These are phyloP conservation scores for Hystrix cristata DNA, from an alignment of 2,113 vertebrate species.

Conservation along the genomic window DNA sequence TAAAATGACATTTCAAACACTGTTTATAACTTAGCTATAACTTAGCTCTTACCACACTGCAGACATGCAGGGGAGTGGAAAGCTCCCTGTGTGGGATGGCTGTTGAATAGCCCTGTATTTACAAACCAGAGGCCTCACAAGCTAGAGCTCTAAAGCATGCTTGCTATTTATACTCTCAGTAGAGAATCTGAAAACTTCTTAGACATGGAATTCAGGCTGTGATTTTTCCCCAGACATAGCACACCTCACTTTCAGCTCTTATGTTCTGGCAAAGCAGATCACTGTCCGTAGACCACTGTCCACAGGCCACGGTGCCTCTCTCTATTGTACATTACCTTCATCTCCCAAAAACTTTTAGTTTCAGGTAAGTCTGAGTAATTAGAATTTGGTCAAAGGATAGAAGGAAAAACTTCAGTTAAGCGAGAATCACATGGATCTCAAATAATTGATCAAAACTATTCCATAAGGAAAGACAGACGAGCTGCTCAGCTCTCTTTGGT, in stretches of 20 bases:
- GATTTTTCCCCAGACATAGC: conserved; percentile 57
- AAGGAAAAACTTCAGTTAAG: background rate
- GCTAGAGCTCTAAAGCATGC: background rate
- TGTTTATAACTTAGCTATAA: background rate
- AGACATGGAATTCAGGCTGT: background rate
- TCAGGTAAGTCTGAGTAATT: conserved; percentile 49
- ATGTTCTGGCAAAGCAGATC: conserved; percentile 71
- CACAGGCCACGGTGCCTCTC: background rate
- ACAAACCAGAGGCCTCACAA: background rate
- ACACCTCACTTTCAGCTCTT: conserved; percentile 67
- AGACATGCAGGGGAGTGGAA: background rate
- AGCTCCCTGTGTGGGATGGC: background rate
- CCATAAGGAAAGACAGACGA: background rate
- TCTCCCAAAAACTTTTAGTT: conserved; percentile 65
- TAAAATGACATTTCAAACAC: background rate
- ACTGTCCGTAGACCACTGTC: conserved; percentile 38
- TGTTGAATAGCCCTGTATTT: background rate
- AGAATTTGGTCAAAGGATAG: background rate
- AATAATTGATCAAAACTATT: background rate
- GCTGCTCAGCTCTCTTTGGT: background rate
- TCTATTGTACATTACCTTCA: conserved; percentile 45
- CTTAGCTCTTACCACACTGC: background rate
- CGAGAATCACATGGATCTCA: background rate
- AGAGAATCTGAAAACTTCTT: conserved; percentile 19
- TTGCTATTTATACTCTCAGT: background rate